A percentile compares a stretch with the other conserved stretches of the same genome.
Conservation (phyloP, 2,888 invertebrate genomes). For the Beris morrisii region DNA sequence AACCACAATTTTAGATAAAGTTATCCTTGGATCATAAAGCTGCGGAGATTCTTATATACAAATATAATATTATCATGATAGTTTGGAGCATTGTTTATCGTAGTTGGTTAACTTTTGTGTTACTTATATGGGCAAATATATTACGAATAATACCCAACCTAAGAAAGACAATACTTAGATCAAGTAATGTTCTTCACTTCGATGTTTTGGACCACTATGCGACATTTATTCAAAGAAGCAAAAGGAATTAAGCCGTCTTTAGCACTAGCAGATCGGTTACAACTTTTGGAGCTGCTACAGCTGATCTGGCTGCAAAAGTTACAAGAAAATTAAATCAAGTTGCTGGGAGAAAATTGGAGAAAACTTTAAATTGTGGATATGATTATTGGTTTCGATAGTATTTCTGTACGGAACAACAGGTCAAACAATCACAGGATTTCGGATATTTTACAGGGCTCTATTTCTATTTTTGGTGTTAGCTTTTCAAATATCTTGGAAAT, state of each 20-base stretch:
- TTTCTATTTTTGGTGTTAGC: conserved; percentile 90
- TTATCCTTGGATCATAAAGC: conserved; percentile 64
- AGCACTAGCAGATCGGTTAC: conserved; percentile 74
- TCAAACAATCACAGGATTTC: conserved; percentile 87
- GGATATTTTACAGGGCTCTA: conserved; percentile 95
- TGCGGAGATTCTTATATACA: conserved; percentile 70
- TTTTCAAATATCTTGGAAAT: conserved; percentile 90
- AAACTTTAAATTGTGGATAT: conserved; percentile 88
- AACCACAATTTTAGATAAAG: conserved; percentile 60
- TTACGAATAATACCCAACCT: conserved; percentile 97
- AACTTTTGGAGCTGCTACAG: conserved; percentile 73
- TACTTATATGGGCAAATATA: conserved; percentile 90
- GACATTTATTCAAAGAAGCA: conserved; percentile 85
- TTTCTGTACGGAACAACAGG: conserved; percentile 93
- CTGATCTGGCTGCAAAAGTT: conserved; percentile 54
- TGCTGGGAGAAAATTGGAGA: conserved; percentile 43
- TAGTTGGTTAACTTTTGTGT: conserved; percentile 95
- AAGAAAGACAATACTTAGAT: conserved; percentile 84
- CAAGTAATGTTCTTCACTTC: conserved; percentile 85
- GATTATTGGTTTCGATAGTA: conserved; percentile 89
- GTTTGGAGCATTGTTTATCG: conserved; percentile 99
- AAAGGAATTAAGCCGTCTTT: conserved; percentile 66
- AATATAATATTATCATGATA: conserved; percentile 93
- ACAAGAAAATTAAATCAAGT: conserved; percentile 30
- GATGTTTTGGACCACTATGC: conserved; percentile 94